phyloP scores from a whole-genome alignment of 2,888 invertebrate genomes.

The Hirtodrosophila cameraria region DNA sequence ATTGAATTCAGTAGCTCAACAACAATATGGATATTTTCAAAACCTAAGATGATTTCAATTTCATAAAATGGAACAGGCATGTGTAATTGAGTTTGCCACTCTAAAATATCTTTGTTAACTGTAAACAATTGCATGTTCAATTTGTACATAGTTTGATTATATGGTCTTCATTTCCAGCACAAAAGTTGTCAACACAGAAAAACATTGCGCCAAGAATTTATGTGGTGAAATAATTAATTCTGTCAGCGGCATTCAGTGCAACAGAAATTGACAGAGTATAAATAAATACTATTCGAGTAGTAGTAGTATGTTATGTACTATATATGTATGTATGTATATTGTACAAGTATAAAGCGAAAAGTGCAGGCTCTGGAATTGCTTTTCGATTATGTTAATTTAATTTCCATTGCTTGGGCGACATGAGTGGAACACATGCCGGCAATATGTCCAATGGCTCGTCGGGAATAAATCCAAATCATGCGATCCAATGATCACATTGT shows the following conservation, averaged over 20 bases:
- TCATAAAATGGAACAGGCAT: too few relatives aligned
- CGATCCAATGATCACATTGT: conserved; percentile 79
- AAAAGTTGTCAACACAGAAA: conserved; percentile 20
- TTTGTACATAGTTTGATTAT: conserved; percentile 3
- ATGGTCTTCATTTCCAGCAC: conserved; percentile 12
- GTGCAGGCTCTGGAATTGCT: conserved; percentile 57
- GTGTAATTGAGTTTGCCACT: too few relatives aligned
- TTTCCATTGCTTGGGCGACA: conserved; percentile 65
- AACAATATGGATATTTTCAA: too few relatives aligned
- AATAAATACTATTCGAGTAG: conserved; percentile 53
- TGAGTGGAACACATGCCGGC: conserved; percentile 76
- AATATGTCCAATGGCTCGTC: conserved; percentile 79
- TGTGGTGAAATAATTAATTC: conserved; percentile 81
- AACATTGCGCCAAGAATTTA: conserved; percentile 59
- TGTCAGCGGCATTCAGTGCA: conserved; percentile 64
- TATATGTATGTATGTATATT: too few relatives aligned
- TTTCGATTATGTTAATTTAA: conserved; percentile 80
- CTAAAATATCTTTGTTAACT: not conserved
- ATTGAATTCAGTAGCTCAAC: too few relatives aligned
- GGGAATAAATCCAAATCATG: conserved; percentile 79
- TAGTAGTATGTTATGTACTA: too few relatives aligned
- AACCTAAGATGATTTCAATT: too few relatives aligned
- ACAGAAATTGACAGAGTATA: conserved; percentile 62
- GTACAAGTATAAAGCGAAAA: conserved; percentile 29
- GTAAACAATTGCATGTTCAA: not conserved